These are phyloP conservation scores for Drosophila engyochracea DNA, from an alignment of 2,888 invertebrate species.

Conservation along the genomic window DNA sequence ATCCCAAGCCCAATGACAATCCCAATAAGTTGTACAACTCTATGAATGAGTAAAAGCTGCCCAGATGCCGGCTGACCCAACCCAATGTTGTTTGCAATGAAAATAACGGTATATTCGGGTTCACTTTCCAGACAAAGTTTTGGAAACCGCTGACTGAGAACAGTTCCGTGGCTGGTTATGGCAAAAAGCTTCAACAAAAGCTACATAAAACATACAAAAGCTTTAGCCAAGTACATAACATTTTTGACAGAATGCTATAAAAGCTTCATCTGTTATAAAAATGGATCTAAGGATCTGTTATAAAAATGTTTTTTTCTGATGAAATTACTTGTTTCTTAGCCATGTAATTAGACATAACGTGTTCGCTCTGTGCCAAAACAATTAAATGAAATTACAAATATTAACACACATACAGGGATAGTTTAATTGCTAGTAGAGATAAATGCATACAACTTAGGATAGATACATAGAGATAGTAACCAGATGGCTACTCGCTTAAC, in stretches of 20 bases:
- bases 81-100: constrained; percentile 39
- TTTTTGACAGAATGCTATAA: neutral
- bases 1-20: constrained; percentile 43
- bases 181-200: constrained; percentile 39
- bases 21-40: constrained; percentile 46
- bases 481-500: constrained; percentile 7
- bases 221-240: neutral
- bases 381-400: neutral
- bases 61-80: constrained; percentile 51
- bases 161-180: constrained; percentile 43
- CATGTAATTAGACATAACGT: neutral
- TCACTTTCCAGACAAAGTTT: constrained; percentile 54
- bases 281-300: neutral
- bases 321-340: neutral
- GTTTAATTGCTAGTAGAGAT: constrained; percentile 42
- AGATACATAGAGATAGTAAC: constrained; percentile 19
- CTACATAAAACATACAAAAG: neutral
- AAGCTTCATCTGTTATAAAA: neutral
- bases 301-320: neutral
- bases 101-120: constrained; percentile 35
- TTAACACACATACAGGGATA: constrained; percentile 11
- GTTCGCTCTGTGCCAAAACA: neutral
- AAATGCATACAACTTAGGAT: constrained; percentile 37
- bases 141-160: constrained; percentile 51
- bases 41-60: constrained; percentile 62